phyloP scores from a whole-genome alignment of 2,797 vertebrate species.

The Rhinichthys osculus region DNA sequence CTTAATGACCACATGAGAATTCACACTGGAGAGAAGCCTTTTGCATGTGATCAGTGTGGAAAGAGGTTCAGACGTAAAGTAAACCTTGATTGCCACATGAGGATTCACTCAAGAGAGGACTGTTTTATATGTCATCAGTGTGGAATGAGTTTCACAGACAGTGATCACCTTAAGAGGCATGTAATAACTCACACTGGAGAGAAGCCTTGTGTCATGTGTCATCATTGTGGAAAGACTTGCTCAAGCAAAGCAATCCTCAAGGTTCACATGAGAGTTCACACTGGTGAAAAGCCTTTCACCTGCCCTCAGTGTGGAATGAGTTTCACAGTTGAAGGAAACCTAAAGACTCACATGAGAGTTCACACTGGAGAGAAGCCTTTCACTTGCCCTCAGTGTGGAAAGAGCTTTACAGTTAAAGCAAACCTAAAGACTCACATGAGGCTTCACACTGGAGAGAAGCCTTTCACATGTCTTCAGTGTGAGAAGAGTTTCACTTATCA shows the following conservation, averaged over 20 bases:
- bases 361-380: not conserved
- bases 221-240: not conserved
- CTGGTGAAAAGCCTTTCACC: not conserved
- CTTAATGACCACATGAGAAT: not conserved
- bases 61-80: not conserved
- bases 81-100: not conserved
- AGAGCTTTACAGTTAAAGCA: not conserved
- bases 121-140: not conserved
- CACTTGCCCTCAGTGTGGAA: not conserved
- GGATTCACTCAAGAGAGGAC: not conserved
- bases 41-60: not conserved
- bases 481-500: not conserved
- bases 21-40: conserved; percentile 5
- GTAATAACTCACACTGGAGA: not conserved
- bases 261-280: conserved; percentile 3
- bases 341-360: conserved; percentile 1
- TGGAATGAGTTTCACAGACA: not conserved
- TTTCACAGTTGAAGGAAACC: conserved; percentile 9
- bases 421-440: not conserved
- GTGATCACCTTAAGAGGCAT: not conserved
- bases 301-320: not conserved
- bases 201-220: not conserved
- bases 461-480: not conserved
- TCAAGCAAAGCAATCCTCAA: not conserved
- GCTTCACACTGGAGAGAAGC: not conserved